Conservation (phyloP, 2,113 vertebrate genomes). For the Labrus mixtus region DNA sequence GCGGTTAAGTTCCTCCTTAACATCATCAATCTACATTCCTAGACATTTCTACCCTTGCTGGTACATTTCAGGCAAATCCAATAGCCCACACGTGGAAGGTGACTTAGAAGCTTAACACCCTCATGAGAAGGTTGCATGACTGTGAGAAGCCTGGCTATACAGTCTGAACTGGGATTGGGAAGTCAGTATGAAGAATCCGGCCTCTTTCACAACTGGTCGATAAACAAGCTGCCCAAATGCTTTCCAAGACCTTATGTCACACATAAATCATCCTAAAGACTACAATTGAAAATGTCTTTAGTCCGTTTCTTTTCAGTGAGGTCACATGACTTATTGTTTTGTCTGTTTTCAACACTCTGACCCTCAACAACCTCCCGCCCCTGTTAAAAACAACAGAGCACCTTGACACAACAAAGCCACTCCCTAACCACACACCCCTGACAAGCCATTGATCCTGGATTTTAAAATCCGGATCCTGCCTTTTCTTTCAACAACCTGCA, state of each 20-base stretch:
- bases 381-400: slow-evolving; percentile 47
- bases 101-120: slow-evolving; percentile 20
- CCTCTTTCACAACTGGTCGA: slow-evolving; percentile 26
- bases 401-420: slow-evolving; percentile 45
- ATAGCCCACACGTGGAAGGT: background rate
- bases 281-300: background rate
- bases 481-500: slow-evolving; percentile 53
- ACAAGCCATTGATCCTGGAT: slow-evolving; percentile 40
- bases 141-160: slow-evolving; percentile 9
- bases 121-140: slow-evolving; percentile 13
- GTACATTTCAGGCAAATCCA: background rate
- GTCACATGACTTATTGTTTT: slow-evolving; percentile 10
- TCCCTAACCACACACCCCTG: slow-evolving; percentile 42
- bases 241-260: slow-evolving; percentile 24
- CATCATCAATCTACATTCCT: background rate
- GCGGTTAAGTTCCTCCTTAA: background rate
- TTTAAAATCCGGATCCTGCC: slow-evolving; percentile 46
- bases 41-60: background rate
- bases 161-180: slow-evolving; percentile 20
- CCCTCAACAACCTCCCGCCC: slow-evolving; percentile 34
- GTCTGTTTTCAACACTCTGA: slow-evolving; percentile 48
- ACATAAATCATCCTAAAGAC: slow-evolving; percentile 1
- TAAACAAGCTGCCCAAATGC: slow-evolving; percentile 36
- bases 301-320: slow-evolving; percentile 2
- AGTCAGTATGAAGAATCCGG: slow-evolving; percentile 23